Evolutionary conservation across 2,888 invertebrate genomes (phyloP).

Genomic region (Iphiclides podalirius): DNA sequence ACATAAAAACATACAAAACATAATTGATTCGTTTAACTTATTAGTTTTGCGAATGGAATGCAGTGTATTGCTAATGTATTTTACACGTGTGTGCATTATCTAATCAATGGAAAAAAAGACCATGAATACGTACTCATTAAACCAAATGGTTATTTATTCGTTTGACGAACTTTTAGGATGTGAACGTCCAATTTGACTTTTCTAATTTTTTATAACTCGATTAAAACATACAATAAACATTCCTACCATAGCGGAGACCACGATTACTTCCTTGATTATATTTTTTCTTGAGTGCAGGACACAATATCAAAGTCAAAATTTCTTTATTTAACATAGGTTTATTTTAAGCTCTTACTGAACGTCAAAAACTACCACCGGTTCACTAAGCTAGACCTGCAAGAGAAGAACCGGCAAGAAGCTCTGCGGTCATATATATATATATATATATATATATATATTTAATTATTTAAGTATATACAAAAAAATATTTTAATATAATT

Average conservation of each 20-base stretch:
- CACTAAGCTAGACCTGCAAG: too few species aligned
- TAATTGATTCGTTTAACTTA: constrained; percentile 55
- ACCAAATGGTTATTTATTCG: constrained; percentile 12
- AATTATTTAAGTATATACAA: too few species aligned
- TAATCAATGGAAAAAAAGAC: constrained; percentile 10
- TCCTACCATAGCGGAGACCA: constrained; percentile 7
- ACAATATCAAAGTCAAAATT: too few species aligned
- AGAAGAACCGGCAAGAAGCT: too few species aligned
- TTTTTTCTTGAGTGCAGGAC: too few species aligned
- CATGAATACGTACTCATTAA: constrained; percentile 19
- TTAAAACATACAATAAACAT: constrained; percentile 4
- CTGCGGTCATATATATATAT: too few species aligned
- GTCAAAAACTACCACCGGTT: too few species aligned
- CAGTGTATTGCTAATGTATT: constrained; percentile 37
- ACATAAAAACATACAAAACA: constrained; percentile 49
- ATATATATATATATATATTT: too few species aligned
- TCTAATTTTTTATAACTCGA: constrained; percentile 5
- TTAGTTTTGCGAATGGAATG: constrained; percentile 49
- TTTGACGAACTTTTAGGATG: constrained; percentile 22
- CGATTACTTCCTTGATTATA: constrained; percentile 5
- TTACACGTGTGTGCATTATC: constrained; percentile 25
- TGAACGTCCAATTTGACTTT: constrained; percentile 17
- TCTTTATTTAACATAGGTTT: too few species aligned
- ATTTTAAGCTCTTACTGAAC: too few species aligned
- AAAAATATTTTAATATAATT: too few species aligned